Percentiles rank a stretch among this genome's conserved stretches.
Conservation (phyloP, 2,113 vertebrate genomes). For the Entomyzon cyanotis region DNA sequence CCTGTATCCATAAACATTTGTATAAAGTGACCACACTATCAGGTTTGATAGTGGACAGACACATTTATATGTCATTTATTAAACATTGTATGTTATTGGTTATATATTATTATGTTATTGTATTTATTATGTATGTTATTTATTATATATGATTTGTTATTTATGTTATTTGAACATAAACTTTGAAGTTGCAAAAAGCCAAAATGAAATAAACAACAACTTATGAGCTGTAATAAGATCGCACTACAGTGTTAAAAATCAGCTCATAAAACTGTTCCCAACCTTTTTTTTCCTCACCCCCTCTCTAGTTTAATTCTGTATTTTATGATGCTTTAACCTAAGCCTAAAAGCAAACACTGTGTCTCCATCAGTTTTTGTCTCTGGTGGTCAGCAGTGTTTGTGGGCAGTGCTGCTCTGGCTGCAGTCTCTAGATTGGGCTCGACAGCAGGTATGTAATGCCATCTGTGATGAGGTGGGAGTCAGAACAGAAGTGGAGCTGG, state of each 20-base stretch:
- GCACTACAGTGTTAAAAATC: neutral
- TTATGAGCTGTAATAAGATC: neutral
- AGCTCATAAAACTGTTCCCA: neutral
- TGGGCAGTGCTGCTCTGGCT: neutral
- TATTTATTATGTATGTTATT: neutral
- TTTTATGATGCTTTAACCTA: neutral
- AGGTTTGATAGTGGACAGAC: neutral
- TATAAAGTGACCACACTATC: neutral
- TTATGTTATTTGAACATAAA: neutral
- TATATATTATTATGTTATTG: neutral
- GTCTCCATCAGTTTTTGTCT: fast-evolving
- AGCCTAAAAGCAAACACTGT: neutral
- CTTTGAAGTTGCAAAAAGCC: neutral
- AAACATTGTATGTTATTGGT: neutral
- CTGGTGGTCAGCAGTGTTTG: fast-evolving
- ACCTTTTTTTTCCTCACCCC: neutral
- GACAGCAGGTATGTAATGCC: neutral
- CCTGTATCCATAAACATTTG: neutral
- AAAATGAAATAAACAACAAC: neutral
- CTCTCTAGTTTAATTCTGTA: neutral
- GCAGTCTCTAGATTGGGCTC: neutral
- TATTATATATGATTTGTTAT: neutral
- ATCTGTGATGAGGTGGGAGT: neutral
- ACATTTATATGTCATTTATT: neutral
- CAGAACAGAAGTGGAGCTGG: neutral